Percentiles rank a stretch among this genome's conserved stretches.
phyloP scores from a whole-genome alignment of 2,888 invertebrate genomes.

The Eupithecia pulchellata region DNA sequence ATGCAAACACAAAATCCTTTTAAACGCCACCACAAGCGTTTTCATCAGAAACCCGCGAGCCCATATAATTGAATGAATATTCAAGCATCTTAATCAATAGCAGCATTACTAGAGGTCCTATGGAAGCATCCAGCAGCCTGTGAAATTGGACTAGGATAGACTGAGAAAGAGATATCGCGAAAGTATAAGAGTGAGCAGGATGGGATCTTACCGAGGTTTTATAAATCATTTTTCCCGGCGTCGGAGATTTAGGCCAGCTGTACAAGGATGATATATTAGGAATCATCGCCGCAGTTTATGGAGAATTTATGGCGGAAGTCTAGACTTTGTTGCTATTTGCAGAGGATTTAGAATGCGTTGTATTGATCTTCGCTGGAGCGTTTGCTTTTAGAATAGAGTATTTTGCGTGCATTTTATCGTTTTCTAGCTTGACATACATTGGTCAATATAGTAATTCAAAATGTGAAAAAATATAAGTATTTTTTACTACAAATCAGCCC shows the following conservation, averaged over 20 bases:
- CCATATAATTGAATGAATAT: slow-evolving; percentile 84
- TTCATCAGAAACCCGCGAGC: slow-evolving; percentile 71
- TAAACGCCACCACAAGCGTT: slow-evolving; percentile 61
- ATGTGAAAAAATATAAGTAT: background rate
- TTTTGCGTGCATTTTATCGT: background rate
- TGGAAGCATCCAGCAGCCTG: slow-evolving; percentile 78
- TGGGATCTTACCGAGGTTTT: slow-evolving; percentile 66
- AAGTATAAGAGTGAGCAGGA: slow-evolving; percentile 55
- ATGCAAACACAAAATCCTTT: slow-evolving; percentile 49
- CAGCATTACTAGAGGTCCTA: slow-evolving; percentile 76
- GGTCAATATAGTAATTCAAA: background rate
- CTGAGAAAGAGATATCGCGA: slow-evolving; percentile 54
- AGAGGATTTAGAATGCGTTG: slow-evolving; percentile 26
- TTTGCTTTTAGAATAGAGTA: background rate
- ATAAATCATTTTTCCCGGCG: slow-evolving; percentile 83
- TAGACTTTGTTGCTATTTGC: slow-evolving; percentile 36
- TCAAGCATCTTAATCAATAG: slow-evolving; percentile 84
- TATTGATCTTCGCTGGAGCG: slow-evolving; percentile 17
- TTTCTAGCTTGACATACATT: background rate
- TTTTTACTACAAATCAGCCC: background rate
- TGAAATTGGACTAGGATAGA: slow-evolving; percentile 81
- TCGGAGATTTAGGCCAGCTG: slow-evolving; percentile 65
- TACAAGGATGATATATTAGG: slow-evolving; percentile 51
- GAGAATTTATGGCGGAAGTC: slow-evolving; percentile 38
- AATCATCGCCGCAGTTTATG: slow-evolving; percentile 44